Evolutionary conservation across 2,113 vertebrate species (phyloP), one percentile per base, ranked within the genome.

Genomic region (Psittacula cyanocephala): DNA sequence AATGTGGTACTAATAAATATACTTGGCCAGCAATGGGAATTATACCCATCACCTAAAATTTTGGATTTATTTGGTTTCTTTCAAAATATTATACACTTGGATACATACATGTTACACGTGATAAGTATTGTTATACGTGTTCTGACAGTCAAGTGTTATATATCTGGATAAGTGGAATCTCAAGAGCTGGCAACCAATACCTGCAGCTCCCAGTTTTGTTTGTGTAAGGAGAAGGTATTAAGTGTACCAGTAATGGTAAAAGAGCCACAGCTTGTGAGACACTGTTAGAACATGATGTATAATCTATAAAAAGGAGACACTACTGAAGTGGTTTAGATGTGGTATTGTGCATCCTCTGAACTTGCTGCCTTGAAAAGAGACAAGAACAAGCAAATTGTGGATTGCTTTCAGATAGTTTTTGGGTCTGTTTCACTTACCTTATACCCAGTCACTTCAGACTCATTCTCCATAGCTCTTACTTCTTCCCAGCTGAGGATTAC

Each of bases 371-470:
- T 17, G 37, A 37, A 80, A 53, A 31, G 0, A 63, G 37, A 6
- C 8, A 46, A 52, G n/a, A 28, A 39, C 67, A 46, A 2, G 4
- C 0, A 52, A 59, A 11, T 18, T 19, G 6, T 10, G 49, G 25
- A 1, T 1, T 20, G 35, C 2, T 24, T 31, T 68, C 65, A 68
- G 57, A 1, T 49, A 12, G 18, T 69, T 11, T 74, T 11, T 28
- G 25, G 28, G 22, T 46, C 35, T 39, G n/a, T 22, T 74, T 33
- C 47, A 97, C 99, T 96, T 94, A 99, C 99, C 98, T 99, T 98
- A 96, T 99, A 99, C 15, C 99, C 99, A 8, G 97, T 99, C 96
- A 99, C 99, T 97, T 99, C 98, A 2, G 99, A 99, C 97, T 99
- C 99, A 1, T 98, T 99, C 96, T 99, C 99, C 97, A 98, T 97